Evolutionary conservation across 2,888 invertebrate species (phyloP).

Genomic region (Tenodera sinensis): DNA sequence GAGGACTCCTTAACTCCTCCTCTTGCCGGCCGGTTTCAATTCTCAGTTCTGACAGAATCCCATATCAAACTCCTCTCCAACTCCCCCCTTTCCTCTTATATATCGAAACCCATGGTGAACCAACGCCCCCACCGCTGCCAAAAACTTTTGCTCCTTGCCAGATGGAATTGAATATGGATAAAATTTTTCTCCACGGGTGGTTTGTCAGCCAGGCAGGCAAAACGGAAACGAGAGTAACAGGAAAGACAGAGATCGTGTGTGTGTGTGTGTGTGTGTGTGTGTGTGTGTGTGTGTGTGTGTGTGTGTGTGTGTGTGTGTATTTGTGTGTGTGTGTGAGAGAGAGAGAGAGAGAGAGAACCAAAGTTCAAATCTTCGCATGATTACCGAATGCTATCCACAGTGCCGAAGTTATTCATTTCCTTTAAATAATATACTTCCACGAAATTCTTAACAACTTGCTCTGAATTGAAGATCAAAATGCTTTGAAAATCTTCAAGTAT

Average conservation of each 20-base stretch:
- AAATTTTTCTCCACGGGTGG: slow-evolving; percentile 37
- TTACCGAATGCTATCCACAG: neutral
- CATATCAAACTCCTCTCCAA: slow-evolving; percentile 14
- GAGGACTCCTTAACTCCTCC: slow-evolving; percentile 17
- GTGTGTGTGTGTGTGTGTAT: neutral
- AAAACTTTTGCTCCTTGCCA: slow-evolving; percentile 33
- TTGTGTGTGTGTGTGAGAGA: neutral
- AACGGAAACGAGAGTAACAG: neutral
- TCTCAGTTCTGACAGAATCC: slow-evolving; percentile 19
- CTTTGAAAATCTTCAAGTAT: no score
- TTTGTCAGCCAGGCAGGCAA: neutral
- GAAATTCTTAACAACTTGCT: no score
- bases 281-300: neutral
- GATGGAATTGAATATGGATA: slow-evolving; percentile 46
- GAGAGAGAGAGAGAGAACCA: neutral
- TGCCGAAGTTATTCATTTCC: neutral
- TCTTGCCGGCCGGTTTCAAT: slow-evolving; percentile 15
- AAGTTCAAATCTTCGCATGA: neutral
- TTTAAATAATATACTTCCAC: neutral
- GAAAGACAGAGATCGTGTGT: slow-evolving; percentile 1
- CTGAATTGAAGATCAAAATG: no score
- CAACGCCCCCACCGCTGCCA: slow-evolving; percentile 36
- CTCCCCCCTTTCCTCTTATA: neutral
- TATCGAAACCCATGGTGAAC: neutral
- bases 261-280: neutral